Evolutionary conservation across 2,797 vertebrate species (phyloP), one percentile per base, ranked within the genome.

Genomic region (Xyrichtys novacula): DNA sequence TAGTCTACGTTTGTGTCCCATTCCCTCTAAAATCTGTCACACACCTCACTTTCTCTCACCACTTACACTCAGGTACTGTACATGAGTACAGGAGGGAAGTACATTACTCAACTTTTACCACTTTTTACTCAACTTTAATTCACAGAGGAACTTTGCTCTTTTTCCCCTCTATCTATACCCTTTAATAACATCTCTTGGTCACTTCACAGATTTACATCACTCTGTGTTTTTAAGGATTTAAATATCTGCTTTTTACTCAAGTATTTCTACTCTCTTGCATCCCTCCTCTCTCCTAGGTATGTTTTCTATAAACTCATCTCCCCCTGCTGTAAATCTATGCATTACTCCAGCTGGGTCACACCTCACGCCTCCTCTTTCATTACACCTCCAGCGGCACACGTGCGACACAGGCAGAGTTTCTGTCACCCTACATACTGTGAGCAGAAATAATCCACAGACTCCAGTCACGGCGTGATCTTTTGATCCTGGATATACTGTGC

Each of bases 391-490:
- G 11, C 53, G 53, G 11, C 55, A 61, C 78, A 78, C 50, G 23
- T 80, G 63, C 49, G 58, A 49, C 39, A 14, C 25, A 17, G 26
- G 39, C 78, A 47, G 20, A 55, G 6, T 63, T 67, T 28, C 72
- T 71, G 72, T 68, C 72, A 63, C 26, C 71, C 66, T 39, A 42
- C 66, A 39, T 19, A 44, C 36, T 8, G 46, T 1, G 63, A 68
- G 66, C 62, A 64, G 62, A 69, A 78, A 55, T 82, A 85, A 88
- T 87, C 83, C 15, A 0, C 68, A 1, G 25, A 25, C 50, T 67
- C 50, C 49, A 32, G 46, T 71, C 67, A 31, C 20, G 48, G 8
- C 17, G 11, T 58, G 58, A 42, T 49, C 47, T 63, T 74, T 25
- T 68, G 53, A 84, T 69, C 77, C 70, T 32, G 77, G 64, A 65